Evolutionary conservation across 2,113 vertebrate genomes (phyloP).

Genomic region (Colaptes auratus): DNA sequence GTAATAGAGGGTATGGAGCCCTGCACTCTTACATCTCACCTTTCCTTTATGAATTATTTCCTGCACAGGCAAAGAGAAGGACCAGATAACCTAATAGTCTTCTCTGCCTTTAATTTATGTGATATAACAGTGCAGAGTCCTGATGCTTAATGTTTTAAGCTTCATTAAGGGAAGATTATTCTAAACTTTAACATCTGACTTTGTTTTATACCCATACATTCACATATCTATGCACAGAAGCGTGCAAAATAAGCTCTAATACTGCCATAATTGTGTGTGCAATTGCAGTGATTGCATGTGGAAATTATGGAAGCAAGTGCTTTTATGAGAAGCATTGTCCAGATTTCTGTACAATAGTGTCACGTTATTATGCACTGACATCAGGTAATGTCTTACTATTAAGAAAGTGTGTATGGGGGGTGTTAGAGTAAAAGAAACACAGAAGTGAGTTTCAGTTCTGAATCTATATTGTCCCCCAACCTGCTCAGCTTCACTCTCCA

Average conservation of each 20-base stretch:
- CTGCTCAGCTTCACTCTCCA: background rate
- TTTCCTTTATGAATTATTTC: background rate
- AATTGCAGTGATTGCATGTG: background rate
- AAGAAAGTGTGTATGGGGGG: background rate
- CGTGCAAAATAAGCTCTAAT: background rate
- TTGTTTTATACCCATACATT: background rate
- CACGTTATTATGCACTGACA: background rate
- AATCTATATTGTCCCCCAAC: background rate
- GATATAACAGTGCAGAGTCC: background rate
- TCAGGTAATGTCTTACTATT: background rate
- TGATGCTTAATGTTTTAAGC: conserved; percentile 18
- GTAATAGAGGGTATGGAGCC: background rate
- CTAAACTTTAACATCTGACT: background rate
- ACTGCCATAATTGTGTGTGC: background rate
- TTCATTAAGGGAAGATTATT: conserved; percentile 25
- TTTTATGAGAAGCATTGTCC: background rate
- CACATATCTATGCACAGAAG: background rate
- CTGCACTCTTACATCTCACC: background rate
- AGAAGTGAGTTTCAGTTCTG: background rate
- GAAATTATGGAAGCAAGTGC: background rate
- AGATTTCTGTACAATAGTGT: background rate
- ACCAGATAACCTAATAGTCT: background rate
- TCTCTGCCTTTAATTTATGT: background rate
- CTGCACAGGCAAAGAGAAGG: background rate
- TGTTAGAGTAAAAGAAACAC: no score